Evolutionary conservation across 2,888 invertebrate genomes (phyloP).

Genomic region (Plemyria rubiginata): DNA sequence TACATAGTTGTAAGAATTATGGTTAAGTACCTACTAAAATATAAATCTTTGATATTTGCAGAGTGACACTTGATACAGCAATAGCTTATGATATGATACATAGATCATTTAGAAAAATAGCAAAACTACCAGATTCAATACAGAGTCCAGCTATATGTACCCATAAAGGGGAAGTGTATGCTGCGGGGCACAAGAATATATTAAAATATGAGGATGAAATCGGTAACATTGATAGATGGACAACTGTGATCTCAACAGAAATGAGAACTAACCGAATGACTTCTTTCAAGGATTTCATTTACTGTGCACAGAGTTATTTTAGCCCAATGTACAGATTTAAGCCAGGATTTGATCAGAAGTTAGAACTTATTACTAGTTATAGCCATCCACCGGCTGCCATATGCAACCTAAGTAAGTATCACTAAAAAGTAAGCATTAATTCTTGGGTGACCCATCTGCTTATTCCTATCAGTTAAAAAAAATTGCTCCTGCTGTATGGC

Average conservation of each 20-base stretch:
- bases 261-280: conserved; percentile 60
- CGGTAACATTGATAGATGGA: conserved; percentile 58
- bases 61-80: conserved; percentile 65
- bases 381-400: conserved; percentile 60
- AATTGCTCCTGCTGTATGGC: too few relatives aligned
- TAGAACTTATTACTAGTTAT: conserved; percentile 57
- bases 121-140: conserved; percentile 66
- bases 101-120: conserved; percentile 58
- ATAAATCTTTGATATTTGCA: conserved; percentile 46
- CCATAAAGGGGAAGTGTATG: conserved; percentile 62
- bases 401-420: conserved; percentile 63
- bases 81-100: conserved; percentile 65
- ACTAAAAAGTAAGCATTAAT: not conserved
- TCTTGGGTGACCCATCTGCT: not conserved
- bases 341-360: conserved; percentile 54
- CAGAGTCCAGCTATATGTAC: conserved; percentile 70
- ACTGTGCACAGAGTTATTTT: conserved; percentile 69
- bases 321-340: conserved; percentile 63
- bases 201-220: conserved; percentile 62
- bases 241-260: conserved; percentile 49
- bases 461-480: too few relatives aligned
- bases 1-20: too few relatives aligned
- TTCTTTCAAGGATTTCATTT: conserved; percentile 66
- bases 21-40: not conserved
- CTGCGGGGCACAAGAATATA: conserved; percentile 63